Evolutionary conservation across 2,113 vertebrate genomes (phyloP).

Genomic region (Lipotes vexillifer): DNA sequence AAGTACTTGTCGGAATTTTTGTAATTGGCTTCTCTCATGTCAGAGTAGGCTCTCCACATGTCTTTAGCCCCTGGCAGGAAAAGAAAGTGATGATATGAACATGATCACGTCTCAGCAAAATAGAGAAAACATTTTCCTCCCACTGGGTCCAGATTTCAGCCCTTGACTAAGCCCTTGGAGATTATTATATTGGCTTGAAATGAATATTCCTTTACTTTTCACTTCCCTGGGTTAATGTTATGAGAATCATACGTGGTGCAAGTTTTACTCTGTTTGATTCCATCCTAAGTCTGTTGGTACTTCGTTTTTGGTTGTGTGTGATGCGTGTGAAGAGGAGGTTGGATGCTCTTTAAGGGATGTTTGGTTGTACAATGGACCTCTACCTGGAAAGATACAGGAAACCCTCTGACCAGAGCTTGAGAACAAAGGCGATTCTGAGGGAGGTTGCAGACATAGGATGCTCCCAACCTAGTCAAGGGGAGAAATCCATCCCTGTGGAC

Average conservation of each 20-base stretch:
- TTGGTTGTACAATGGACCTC: not conserved
- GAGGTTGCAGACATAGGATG: not conserved
- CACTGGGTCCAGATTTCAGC: not conserved
- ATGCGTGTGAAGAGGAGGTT: not conserved
- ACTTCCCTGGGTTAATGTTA: not conserved
- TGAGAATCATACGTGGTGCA: not conserved
- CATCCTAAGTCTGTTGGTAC: not conserved
- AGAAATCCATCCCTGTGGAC: not conserved
- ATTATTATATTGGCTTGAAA: not conserved
- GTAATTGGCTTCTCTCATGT: conserved; percentile 53
- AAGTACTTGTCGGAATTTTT: conserved; percentile 57
- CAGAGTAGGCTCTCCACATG: conserved; percentile 35
- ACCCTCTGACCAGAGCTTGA: not conserved
- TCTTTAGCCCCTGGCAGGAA: not conserved
- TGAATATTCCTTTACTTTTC: not conserved
- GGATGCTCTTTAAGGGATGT: not conserved
- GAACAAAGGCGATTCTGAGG: not conserved
- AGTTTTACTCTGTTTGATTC: not conserved
- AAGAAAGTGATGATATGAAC: not conserved
- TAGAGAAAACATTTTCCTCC: not conserved
- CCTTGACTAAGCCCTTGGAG: not conserved
- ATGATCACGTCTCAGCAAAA: not conserved
- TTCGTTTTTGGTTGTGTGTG: not conserved
- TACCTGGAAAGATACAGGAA: not conserved
- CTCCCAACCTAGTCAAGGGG: not conserved